Base-by-base conservation (phyloP, 2,797 vertebrate genomes). In the Oreochromis grahami region DNA sequence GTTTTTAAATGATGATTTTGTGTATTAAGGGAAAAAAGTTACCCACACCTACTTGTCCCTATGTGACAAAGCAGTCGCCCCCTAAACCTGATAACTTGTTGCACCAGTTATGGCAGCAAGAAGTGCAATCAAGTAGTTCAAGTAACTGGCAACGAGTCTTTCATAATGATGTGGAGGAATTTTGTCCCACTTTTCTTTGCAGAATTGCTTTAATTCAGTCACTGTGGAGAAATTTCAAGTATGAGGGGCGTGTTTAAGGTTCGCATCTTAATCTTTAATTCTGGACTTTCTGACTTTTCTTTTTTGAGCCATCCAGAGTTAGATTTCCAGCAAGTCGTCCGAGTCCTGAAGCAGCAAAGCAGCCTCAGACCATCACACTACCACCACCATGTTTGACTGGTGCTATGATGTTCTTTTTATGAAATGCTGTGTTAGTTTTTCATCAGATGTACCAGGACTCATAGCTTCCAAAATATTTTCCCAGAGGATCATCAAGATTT, bases 261-360 rank as follows among this genome's bases (percentile, higher is more conserved):
- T 63, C n/a, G 32, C 12, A 32, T n/a, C 58, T 36, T n/a, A 13
- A 36, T 63, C 58, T n/a, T 63, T 63, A 13, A 38, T 63, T 63
- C 58, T 13, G 10, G 34, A 63, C 34, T 63, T 21, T 34, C 19
- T 63, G 17, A 36, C 19, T 63, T 63, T 12, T 63, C 1, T 0
- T 63, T n/a, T 63, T 13, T 63, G 19, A 8, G 34, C 58, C 1
- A 5, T 63, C 29, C 60, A 38, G 60, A 65, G 34, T n/a, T 60
- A 0, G 56, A 58, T 19, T 63, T 7, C 0, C 29, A 19, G 56
- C 11, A 60, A 60, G 6, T 2, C 34, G 11, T 63, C 0, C 17
- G 8, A 36, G 32, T 63, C 34, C 34, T 13, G 34, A 13, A 65
- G 34, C 60, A 63, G 60, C 34, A 63, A 38, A 38, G 4, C 34